phyloP scores from a whole-genome alignment of 2,113 vertebrate species.

The Chauna torquata region DNA sequence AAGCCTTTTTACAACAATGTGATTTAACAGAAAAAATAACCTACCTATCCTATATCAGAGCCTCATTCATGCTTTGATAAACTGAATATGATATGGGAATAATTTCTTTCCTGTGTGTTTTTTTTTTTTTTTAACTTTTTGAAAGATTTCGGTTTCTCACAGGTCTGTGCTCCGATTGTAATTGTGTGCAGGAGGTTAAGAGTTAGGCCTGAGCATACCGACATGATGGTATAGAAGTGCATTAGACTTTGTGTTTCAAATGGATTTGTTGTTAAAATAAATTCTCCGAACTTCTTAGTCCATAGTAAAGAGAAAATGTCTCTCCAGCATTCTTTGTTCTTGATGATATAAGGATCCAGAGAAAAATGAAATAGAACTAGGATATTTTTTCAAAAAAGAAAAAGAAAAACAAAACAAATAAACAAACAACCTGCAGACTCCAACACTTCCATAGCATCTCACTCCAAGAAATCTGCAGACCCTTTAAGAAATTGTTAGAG shows the following conservation, averaged over 20 bases:
- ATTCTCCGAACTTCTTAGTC: background rate
- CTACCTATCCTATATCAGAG: background rate
- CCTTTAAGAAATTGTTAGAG: background rate
- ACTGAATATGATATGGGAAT: background rate
- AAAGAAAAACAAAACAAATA: no score
- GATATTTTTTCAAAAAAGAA: background rate
- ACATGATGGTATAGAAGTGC: background rate
- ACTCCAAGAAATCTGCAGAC: background rate
- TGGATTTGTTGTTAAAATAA: background rate
- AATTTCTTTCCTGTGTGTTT: background rate
- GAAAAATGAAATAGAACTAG: background rate
- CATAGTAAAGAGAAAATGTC: background rate
- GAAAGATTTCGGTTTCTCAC: background rate
- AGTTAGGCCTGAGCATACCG: background rate
- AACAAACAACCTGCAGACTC: background rate
- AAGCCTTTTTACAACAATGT: slow-evolving; percentile 42
- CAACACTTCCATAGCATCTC: background rate
- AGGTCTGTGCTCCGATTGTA: background rate
- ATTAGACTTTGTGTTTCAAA: background rate
- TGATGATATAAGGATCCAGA: background rate
- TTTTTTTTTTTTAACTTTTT: background rate
- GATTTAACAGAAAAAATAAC: slow-evolving; percentile 38
- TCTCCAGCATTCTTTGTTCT: background rate
- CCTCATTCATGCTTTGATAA: background rate
- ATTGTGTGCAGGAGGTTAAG: background rate